Base-by-base conservation (phyloP, 2,113 vertebrate species). In the Carassius auratus region DNA sequence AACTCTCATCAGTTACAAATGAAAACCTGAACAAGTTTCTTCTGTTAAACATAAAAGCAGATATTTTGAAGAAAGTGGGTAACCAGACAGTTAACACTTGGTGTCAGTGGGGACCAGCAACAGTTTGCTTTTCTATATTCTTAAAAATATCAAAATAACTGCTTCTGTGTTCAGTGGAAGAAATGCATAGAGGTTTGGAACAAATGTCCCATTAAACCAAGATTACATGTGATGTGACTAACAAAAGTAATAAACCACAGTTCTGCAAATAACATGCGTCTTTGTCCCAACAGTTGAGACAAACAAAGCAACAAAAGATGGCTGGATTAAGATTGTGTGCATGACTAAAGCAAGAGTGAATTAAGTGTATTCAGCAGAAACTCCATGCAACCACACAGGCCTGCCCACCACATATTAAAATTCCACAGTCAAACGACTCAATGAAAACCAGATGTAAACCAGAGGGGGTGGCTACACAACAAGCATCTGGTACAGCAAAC, bases 381-480 rank as follows among this genome's bases (percentile, higher is more conserved):
- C n/a, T 76, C 64, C 33, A 77, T 19, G 38, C 69, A 68, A 84
- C 86, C 86, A 86, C 86, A 81, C 73, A 81, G 14, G 48, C 61
- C 50, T 76, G 45, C 75, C 69, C 86, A 73, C 86, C 78, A 74
- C 62, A 78, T 76, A 85, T 86, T 85, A 86, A 88, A 75, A 89
- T 90, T 87, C 89, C 86, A 86, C 61, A 73, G 84, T 76, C 81
- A 87, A 57, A 76, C 69, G 57, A 80, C 86, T 85, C 87, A 89
- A 90, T 89, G 79, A 91, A 33, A 90, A 87, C 85, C 90, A 91
- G 57, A 89, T 89, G 89, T 76, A 87, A 69, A 61, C 36, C 71
- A 81, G 73, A 69, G 45, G 61, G 33, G 81, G 74, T 52, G 59
- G 59, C 61, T 77, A 50, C 21, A 78, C 78, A 81, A 82, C 68